Percentiles rank a stretch among this genome's conserved stretches.
These are phyloP conservation scores for Nyctibius grandis DNA, from an alignment of 2,797 vertebrate species.

Conservation along the genomic window DNA sequence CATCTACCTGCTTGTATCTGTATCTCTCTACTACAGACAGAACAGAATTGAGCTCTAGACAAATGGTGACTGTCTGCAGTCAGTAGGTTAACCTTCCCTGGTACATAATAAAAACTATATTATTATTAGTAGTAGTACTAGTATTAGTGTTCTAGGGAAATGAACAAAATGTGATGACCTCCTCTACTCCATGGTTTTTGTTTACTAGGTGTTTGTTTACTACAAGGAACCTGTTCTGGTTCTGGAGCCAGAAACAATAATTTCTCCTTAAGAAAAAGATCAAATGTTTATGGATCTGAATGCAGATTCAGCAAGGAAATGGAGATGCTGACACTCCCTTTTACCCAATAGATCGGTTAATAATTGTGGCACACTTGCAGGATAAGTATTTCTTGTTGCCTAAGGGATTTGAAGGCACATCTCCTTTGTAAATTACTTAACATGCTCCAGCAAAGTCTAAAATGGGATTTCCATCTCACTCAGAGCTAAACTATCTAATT, in stretches of 20 bases:
- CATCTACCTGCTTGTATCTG: neutral
- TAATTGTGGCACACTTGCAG: neutral
- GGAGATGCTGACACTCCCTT: neutral
- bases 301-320: neutral
- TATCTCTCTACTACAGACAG: neutral
- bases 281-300: neutral
- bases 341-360: neutral
- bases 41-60: neutral
- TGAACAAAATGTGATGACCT: neutral
- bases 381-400: neutral
- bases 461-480: neutral
- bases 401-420: neutral
- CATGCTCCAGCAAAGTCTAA: neutral
- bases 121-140: neutral
- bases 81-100: neutral
- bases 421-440: neutral
- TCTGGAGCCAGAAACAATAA: neutral
- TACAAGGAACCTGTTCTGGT: neutral
- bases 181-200: neutral
- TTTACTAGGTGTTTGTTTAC: neutral
- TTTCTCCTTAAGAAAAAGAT: neutral
- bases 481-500: neutral
- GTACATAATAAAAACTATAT: conserved; percentile 2
- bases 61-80: conserved; percentile 34
- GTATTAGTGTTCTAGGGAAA: neutral